These are phyloP conservation scores for Lasius fuliginosus DNA, from an alignment of 2,888 invertebrate species.

Conservation along the genomic window DNA sequence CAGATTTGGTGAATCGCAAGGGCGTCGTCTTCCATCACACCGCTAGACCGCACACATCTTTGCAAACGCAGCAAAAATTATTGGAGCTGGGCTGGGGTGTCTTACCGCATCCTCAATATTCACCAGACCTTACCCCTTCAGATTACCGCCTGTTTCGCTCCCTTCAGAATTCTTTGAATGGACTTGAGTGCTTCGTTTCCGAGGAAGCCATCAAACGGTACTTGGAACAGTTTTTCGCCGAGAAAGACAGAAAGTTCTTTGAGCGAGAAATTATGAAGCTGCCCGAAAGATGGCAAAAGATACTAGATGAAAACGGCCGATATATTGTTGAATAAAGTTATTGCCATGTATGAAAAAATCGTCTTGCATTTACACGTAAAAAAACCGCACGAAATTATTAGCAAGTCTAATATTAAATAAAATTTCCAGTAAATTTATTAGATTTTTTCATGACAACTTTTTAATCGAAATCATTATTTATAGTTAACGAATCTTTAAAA, in stretches of 20 bases:
- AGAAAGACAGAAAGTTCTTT: constrained; percentile 58
- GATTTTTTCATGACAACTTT: no score
- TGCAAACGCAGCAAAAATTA: constrained; percentile 47
- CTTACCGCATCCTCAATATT: constrained; percentile 49
- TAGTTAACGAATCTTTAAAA: no score
- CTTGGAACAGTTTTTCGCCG: constrained; percentile 52
- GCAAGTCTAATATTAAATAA: no score
- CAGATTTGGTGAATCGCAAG: constrained; percentile 50
- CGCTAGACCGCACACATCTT: constrained; percentile 35
- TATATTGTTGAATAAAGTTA: background rate
- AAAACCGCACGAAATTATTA: background rate
- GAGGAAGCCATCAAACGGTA: constrained; percentile 55
- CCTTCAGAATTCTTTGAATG: constrained; percentile 58
- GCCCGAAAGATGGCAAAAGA: constrained; percentile 70
- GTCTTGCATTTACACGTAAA: background rate
- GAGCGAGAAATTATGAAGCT: constrained; percentile 66
- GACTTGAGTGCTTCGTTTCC: constrained; percentile 46
- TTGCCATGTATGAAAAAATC: background rate
- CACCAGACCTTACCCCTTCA: constrained; percentile 51
- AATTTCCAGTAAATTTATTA: no score
- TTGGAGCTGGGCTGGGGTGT: constrained; percentile 48
- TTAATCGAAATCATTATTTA: no score
- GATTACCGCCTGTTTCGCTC: constrained; percentile 59
- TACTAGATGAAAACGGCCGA: constrained; percentile 57
- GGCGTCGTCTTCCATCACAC: constrained; percentile 49